A percentile compares a stretch with the other conserved stretches of the same genome.
Conservation (phyloP, 92 coral and sea anemone genomes). For the Desmophyllum pertusum region DNA sequence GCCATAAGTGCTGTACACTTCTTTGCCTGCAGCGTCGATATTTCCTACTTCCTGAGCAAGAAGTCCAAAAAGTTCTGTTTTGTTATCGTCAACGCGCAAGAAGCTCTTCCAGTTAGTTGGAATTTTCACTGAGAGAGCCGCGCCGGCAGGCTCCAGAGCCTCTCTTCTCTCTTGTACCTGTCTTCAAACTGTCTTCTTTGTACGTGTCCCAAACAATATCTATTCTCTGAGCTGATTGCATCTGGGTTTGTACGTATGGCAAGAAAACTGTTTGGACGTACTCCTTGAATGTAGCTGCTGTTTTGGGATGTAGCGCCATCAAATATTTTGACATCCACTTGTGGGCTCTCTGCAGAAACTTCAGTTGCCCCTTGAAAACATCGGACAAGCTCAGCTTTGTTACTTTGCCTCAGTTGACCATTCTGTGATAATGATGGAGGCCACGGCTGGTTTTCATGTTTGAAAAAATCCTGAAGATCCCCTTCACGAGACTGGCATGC, state of each 20-base stretch:
- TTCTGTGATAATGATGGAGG: conserved; percentile 43
- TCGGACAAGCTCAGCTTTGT: conserved; percentile 40
- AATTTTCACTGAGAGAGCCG: conserved; percentile 32
- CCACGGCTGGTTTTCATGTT: conserved; percentile 48
- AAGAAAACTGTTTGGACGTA: conserved; percentile 41
- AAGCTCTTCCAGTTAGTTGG: conserved; percentile 58
- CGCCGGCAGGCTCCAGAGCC: conserved; percentile 49
- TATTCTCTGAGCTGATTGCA: conserved; percentile 31
- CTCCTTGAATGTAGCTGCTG: no score
- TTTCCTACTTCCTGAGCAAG: conserved; percentile 34
- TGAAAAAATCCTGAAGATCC: conserved; percentile 44
- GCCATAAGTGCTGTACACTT: no score
- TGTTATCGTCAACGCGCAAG: conserved; percentile 37
- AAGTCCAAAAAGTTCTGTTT: no score
- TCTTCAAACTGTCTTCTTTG: conserved; percentile 34
- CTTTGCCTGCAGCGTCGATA: no score
- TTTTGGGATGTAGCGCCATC: conserved; percentile 60
- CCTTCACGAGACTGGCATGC: conserved; percentile 56
- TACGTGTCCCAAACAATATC: conserved; percentile 53
- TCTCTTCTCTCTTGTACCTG: conserved; percentile 46
- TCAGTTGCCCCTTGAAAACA: conserved; percentile 44
- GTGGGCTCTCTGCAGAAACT: conserved; percentile 29
- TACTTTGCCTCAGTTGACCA: conserved; percentile 39
- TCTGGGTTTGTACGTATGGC: conserved; percentile 37
- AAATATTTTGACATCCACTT: conserved; percentile 38